Evolutionary conservation across 2,797 vertebrate species (phyloP), one percentile per base, ranked within the genome.

Genomic region (Cephalopachus bancanus): DNA sequence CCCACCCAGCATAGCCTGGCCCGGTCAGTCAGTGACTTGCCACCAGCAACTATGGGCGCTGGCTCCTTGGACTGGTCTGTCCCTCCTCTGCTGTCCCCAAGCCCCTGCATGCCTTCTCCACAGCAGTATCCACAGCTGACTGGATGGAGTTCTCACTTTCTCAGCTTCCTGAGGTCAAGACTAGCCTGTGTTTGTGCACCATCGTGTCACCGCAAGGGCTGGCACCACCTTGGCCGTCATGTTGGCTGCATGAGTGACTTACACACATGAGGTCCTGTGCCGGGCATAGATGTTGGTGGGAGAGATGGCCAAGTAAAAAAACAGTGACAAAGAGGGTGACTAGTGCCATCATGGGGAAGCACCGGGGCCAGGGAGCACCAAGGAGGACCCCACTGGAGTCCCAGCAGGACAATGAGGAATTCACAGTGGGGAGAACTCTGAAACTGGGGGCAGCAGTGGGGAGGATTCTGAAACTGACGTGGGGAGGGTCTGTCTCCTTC

Each of bases 241-340:
- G 3, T 55, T 49, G 30, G 49, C 49, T 11, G 20, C 37, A 4
- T 10, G 12, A 17, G 53, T 14, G 75, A 19, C 9, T 16, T 57
- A 30, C 17, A 20, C 0, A 1, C 2, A 10, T 0, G 20, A 67
- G 59, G 6, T 53, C 30, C 44, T 57, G 81, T 55, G 83, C 7
- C 67, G 33, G 65, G 9, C 0, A 2, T 20, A 74, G 83, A 1
- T 33, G 60, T 24, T 22, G 65, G 30, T 16, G 10, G 64, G 10
- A 30, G 10, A 81, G 57, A 51, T 65, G 72, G 91, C 83, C 20
- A n/a, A 83, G 57, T 19, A 65, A 88, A 72, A 49, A 28, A 10
- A 10, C 0, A 0, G 1, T 26, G 57, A 28, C 12, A 2, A 0
- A 20, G 5, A 64, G 75, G 49, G 19, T 78, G 59, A 53, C 7